Percentiles rank a stretch among this genome's conserved stretches.
These are phyloP conservation scores for Psilanteris sp. DNA, from an alignment of 1,140 invertebrate genomes.

Conservation along the genomic window DNA sequence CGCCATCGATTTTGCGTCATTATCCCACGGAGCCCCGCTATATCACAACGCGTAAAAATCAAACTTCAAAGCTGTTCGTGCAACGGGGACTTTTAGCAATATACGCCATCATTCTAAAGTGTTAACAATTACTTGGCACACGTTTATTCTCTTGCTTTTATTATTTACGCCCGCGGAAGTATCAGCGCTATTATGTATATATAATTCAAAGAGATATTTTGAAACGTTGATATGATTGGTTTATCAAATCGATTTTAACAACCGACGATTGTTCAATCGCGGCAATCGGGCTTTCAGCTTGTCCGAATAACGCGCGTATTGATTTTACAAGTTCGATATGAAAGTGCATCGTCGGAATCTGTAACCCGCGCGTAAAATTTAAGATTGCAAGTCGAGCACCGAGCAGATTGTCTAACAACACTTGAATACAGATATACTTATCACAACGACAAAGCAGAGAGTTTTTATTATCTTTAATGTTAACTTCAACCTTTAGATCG, in stretches of 20 bases:
- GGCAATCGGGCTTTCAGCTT: no score
- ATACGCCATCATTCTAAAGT: conserved; percentile 17
- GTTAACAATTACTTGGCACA: conserved; percentile 19
- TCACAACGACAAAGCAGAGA: conserved; percentile 53
- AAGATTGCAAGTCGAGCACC: conserved; percentile 58
- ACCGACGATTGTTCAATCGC: no score
- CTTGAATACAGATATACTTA: conserved; percentile 20
- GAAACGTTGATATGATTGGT: conserved; percentile 2
- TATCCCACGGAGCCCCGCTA: conserved; percentile 11
- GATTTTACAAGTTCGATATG: no score
- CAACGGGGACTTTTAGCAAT: conserved; percentile 28
- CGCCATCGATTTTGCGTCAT: neutral
- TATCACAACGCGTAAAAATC: no score
- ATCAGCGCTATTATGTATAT: no score
- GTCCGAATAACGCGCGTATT: no score
- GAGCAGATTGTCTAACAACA: conserved; percentile 56
- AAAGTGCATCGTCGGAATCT: no score
- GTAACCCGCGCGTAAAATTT: conserved; percentile 30
- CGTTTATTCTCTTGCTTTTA: no score
- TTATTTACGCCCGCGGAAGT: no score
- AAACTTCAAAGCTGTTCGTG: conserved; percentile 41
- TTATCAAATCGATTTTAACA: no score
- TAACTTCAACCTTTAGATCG: neutral
- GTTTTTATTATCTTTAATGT: conserved; percentile 14
- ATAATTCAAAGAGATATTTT: no score